These are phyloP conservation scores for Heteromurus nitidus DNA, from an alignment of 2,888 invertebrate genomes.

Conservation along the genomic window DNA sequence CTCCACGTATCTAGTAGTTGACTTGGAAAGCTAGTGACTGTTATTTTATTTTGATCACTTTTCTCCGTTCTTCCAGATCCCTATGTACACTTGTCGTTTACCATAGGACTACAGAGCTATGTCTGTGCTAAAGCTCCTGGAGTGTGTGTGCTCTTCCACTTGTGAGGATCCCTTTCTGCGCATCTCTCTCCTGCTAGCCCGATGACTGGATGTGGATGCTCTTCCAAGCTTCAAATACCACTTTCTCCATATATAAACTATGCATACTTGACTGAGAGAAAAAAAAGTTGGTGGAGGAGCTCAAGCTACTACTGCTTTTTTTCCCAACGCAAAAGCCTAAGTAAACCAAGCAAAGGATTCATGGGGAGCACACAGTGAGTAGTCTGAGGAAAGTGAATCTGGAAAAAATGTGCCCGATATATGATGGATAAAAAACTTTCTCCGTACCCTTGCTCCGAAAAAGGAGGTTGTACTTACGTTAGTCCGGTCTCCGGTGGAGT, in stretches of 20 bases:
- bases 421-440: constrained; percentile 4
- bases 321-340: too few relatives aligned
- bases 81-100: constrained; percentile 10
- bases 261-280: not conserved
- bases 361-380: not conserved
- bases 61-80: constrained; percentile 9
- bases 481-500: too few relatives aligned
- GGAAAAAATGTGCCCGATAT: not conserved
- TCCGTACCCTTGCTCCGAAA: not conserved
- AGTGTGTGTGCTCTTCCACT: not conserved
- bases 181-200: not conserved
- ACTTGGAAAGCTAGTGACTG: constrained; percentile 39
- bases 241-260: constrained; percentile 1
- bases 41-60: constrained; percentile 43
- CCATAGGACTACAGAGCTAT: not conserved
- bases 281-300: not conserved
- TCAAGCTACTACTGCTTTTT: too few relatives aligned
- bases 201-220: constrained; percentile 11
- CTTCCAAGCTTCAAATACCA: constrained; percentile 14
- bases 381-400: not conserved
- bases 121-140: not conserved
- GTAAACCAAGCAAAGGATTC: not conserved
- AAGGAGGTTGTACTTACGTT: too few relatives aligned
- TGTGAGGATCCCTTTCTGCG: constrained; percentile 18
- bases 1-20: constrained; percentile 15